Percentiles rank a stretch among this genome's conserved stretches.
Evolutionary conservation across 1,140 invertebrate genomes (phyloP).

Genomic region (Lycorma delicatula): DNA sequence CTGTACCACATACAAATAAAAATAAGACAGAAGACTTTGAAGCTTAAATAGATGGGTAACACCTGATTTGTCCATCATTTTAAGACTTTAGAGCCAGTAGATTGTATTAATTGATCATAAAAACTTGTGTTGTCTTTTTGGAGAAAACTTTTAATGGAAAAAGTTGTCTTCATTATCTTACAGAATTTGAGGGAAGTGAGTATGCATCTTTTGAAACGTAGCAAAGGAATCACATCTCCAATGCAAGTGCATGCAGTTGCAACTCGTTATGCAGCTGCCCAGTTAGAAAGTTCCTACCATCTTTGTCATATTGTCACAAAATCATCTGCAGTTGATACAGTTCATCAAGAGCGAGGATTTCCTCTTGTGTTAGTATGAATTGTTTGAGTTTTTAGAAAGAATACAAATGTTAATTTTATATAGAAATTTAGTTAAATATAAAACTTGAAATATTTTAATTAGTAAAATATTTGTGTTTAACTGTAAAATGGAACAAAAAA

Average conservation of each 20-base stretch:
- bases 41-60: too few species aligned
- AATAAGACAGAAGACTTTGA: too few species aligned
- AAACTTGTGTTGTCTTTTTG: too few species aligned
- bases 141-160: too few species aligned
- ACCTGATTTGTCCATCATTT: too few species aligned
- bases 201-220: conserved; percentile 66
- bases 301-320: conserved; percentile 65
- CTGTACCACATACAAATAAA: too few species aligned
- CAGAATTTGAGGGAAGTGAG: conserved; percentile 72
- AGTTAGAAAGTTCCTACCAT: conserved; percentile 64
- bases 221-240: conserved; percentile 44
- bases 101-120: too few species aligned
- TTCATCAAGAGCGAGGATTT: conserved; percentile 63
- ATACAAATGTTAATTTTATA: neutral
- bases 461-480: too few species aligned
- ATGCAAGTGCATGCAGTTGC: conserved; percentile 71
- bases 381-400: neutral
- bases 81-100: too few species aligned
- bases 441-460: too few species aligned
- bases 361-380: conserved; percentile 53
- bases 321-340: conserved; percentile 53
- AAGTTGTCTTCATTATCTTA: too few species aligned
- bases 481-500: too few species aligned
- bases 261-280: conserved; percentile 66
- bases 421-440: neutral